Evolutionary conservation across 2,797 vertebrate species (phyloP).

Genomic region (Chelon labrosus): DNA sequence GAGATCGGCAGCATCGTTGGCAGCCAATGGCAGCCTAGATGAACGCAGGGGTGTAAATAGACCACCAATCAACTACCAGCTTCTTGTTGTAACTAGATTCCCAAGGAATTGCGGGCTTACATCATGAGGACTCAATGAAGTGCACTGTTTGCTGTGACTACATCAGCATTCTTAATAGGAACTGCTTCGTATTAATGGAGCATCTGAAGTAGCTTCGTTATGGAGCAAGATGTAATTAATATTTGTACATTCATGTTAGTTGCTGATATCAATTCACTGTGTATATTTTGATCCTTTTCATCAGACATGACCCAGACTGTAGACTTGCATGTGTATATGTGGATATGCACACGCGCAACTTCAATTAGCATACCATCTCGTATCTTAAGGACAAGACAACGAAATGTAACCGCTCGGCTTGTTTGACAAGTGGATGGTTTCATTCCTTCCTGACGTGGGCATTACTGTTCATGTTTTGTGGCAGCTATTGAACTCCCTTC

Average conservation of each 20-base stretch:
- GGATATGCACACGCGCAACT: slow-evolving; percentile 81
- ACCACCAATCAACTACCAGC: slow-evolving; percentile 83
- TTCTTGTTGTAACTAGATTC: slow-evolving; percentile 88
- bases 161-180: slow-evolving; percentile 82
- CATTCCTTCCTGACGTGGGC: slow-evolving; percentile 91
- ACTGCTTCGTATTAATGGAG: slow-evolving; percentile 98
- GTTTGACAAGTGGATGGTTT: slow-evolving; percentile 83
- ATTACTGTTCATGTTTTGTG: slow-evolving; percentile 90
- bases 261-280: slow-evolving; percentile 83
- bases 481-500: slow-evolving; percentile 92
- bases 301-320: slow-evolving; percentile 82
- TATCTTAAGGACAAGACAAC: slow-evolving; percentile 76
- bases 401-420: slow-evolving; percentile 71
- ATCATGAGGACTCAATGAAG: slow-evolving; percentile 87
- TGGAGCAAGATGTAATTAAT: slow-evolving; percentile 93
- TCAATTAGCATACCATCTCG: slow-evolving; percentile 79
- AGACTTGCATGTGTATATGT: slow-evolving; percentile 84
- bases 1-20: slow-evolving; percentile 54
- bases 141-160: slow-evolving; percentile 92
- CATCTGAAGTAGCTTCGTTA: slow-evolving; percentile 94
- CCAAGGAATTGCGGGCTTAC: slow-evolving; percentile 87
- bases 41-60: slow-evolving; percentile 75
- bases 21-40: slow-evolving; percentile 71
- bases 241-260: slow-evolving; percentile 83
- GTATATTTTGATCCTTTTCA: slow-evolving; percentile 86